Base-by-base conservation (phyloP, 2,888 invertebrate species). In the Hemistola chrysoprasaria region DNA sequence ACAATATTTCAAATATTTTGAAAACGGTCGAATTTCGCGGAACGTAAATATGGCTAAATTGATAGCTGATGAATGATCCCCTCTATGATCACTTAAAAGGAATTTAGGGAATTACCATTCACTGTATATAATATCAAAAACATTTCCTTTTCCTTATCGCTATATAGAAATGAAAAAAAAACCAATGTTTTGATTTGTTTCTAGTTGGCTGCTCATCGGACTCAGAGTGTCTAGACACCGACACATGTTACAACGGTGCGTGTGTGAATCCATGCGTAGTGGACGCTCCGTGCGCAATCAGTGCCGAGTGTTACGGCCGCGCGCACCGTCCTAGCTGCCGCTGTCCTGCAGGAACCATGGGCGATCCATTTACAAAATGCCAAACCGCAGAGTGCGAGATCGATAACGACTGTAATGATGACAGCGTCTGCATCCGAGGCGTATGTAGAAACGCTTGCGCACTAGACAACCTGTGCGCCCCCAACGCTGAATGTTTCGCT, bases 161-260 rank as follows among this genome's bases (percentile, higher is more conserved):
- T n/a, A n/a, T n/a, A n/a, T n/a, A n/a, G n/a, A n/a, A n/a, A n/a
- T n/a, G n/a, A n/a, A 16, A 16, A 16, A 2, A 16, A 16, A 3
- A 24, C 22, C 2, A 28, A 29, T 7, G 11, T 20, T 2, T 10
- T 23, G 11, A 29, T 26, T 8, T 33, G 16, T 33, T 90, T 89
- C 34, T 75, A 94, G 94, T 95, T 65, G 95, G 95, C 34, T 97
- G 97, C 71, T 92, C 94, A 68, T 92, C 93, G 10, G 95, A 97
- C 71, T 92, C 91, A 25, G 96, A 97, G 72, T 97, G 97, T 67
- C 82, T 92, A n/a, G 91, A 93, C 51, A 93, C 93, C 42, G 93
- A 95, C 61, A 94, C 94, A 48, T 97, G 97, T 69, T 93, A 94
- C 73, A 95, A 95, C 65, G 92, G 93, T 1, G 94, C 94, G 62